phyloP scores from a whole-genome alignment of 1,140 invertebrate genomes.

The Saccostrea echinata region DNA sequence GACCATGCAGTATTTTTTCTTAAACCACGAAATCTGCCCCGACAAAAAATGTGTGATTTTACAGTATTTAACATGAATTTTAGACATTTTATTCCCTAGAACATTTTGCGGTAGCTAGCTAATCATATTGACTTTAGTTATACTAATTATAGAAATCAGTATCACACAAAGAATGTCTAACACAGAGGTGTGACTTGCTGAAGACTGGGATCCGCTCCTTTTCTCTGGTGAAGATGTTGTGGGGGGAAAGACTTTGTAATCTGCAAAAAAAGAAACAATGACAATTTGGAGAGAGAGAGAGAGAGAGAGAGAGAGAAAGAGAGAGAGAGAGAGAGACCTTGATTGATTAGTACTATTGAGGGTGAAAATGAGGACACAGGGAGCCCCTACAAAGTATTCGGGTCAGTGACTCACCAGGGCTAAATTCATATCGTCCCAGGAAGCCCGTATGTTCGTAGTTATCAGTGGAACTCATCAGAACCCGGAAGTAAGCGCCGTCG shows the following conservation, averaged over 20 bases:
- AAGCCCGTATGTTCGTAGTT: conserved; percentile 8
- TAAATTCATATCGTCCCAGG: background rate
- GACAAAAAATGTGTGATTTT: too few species aligned
- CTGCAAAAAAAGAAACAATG: background rate
- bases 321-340: background rate
- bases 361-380: background rate
- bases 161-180: background rate
- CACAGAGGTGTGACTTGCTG: background rate
- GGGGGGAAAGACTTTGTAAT: background rate
- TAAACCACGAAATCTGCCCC: too few species aligned
- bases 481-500: conserved; percentile 7
- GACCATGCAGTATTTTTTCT: too few species aligned
- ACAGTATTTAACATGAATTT: too few species aligned
- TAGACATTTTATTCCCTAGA: too few species aligned
- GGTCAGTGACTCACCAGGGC: background rate
- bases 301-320: too few species aligned
- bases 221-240: background rate
- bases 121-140: background rate
- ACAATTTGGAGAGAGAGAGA: too few species aligned
- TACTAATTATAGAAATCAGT: background rate
- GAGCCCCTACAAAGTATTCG: too few species aligned
- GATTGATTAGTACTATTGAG: too few species aligned
- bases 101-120: background rate
- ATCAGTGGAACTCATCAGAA: background rate
- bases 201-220: background rate